phyloP scores from a whole-genome alignment of 2,797 vertebrate genomes.

The Hapalemur alaotrensis region DNA sequence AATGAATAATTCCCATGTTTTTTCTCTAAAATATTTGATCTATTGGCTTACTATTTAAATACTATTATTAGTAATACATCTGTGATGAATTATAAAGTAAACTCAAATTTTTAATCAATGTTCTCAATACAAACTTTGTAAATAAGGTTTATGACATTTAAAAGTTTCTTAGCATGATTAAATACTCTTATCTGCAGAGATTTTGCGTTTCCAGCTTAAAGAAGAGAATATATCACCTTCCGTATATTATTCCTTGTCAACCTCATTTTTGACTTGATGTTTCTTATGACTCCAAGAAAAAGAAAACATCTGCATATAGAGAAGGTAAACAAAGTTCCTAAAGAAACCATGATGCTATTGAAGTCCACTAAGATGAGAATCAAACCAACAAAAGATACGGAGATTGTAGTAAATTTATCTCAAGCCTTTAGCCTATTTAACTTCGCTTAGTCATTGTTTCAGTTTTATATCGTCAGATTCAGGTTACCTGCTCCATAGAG shows the following conservation, averaged over 20 bases:
- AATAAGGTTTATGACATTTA: not conserved
- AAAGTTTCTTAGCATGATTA: not conserved
- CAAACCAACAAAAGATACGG: not conserved
- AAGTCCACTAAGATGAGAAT: not conserved
- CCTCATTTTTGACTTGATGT: not conserved
- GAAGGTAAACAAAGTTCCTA: not conserved
- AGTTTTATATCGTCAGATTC: not conserved
- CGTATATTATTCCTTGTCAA: not conserved
- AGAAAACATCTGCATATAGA: not conserved
- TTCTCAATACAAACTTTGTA: not conserved
- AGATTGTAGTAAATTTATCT: not conserved
- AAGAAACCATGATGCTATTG: not conserved
- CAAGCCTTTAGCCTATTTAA: not conserved
- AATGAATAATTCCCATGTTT: not conserved
- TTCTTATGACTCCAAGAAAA: not conserved
- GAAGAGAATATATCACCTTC: not conserved
- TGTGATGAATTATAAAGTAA: not conserved
- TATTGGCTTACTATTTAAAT: not conserved
- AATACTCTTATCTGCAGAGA: not conserved
- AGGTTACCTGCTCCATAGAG: not conserved
- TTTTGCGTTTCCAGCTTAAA: not conserved
- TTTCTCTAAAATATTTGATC: not conserved
- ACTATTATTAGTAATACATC: not conserved
- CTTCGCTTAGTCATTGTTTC: not conserved
- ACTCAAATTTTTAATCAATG: not conserved